Percentiles rank a stretch among this genome's conserved stretches.
Conservation (phyloP, 2,113 vertebrate genomes). For the Numenius arquata region DNA sequence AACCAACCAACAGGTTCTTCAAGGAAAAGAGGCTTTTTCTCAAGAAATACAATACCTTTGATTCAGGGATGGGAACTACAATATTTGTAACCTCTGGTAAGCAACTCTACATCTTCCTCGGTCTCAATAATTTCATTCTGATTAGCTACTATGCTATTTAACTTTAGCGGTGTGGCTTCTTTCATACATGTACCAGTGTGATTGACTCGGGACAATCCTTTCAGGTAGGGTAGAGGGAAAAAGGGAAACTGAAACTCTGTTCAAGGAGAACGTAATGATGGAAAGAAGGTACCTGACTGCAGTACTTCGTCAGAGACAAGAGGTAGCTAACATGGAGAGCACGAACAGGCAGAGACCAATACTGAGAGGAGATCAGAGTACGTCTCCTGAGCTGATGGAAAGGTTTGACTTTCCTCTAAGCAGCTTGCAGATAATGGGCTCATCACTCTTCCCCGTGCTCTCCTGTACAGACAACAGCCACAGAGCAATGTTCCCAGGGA, state of each 20-base stretch:
- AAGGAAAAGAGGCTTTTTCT: background rate
- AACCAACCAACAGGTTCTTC: background rate
- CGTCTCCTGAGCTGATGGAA: background rate
- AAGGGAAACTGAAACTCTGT: background rate
- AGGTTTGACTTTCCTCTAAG: background rate
- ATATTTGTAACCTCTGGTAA: background rate
- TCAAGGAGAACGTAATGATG: fast-evolving
- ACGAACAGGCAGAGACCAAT: background rate
- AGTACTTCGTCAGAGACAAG: background rate
- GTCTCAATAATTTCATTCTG: background rate
- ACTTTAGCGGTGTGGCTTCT: background rate
- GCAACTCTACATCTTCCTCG: background rate
- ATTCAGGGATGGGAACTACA: background rate
- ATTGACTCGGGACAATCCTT: background rate
- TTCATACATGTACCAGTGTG: background rate
- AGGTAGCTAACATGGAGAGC: background rate
- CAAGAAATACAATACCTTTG: background rate
- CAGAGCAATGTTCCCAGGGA: fast-evolving
- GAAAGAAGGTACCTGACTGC: background rate
- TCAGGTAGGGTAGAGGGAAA: background rate
- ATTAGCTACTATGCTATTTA: background rate
- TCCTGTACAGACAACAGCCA: background rate
- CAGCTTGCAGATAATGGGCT: constrained; percentile 3
- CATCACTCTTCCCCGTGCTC: background rate
- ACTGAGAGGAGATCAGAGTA: background rate